Conservation (phyloP, 2,888 invertebrate species). For the Ennomos quercinarius region DNA sequence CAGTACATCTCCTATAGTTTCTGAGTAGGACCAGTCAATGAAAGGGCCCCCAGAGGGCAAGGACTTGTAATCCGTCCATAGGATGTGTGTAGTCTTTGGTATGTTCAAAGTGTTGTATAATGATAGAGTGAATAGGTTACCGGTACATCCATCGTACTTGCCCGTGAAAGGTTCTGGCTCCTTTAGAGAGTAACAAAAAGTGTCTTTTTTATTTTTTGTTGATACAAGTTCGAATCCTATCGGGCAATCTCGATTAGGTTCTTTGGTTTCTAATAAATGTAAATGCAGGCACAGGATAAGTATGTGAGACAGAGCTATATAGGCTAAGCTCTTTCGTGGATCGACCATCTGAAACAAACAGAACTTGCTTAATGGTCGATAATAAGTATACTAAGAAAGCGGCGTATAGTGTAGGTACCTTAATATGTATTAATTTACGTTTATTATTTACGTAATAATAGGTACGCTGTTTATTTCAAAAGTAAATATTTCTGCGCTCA, state of each 20-base stretch:
- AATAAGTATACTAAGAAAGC: no score
- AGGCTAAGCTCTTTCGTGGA: conserved; percentile 40
- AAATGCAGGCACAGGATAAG: conserved; percentile 49
- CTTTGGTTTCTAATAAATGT: conserved; percentile 44
- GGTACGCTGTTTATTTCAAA: no score
- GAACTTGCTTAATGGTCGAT: no score
- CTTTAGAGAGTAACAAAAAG: conserved; percentile 61
- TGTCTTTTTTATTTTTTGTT: conserved; percentile 47
- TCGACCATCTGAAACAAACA: conserved; percentile 60
- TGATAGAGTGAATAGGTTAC: conserved; percentile 66
- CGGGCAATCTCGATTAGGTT: conserved; percentile 57
- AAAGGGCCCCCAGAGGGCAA: conserved; percentile 75
- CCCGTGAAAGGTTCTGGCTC: conserved; percentile 69
- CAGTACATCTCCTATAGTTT: conserved; percentile 57
- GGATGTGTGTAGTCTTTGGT: conserved; percentile 49
- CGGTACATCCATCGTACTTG: conserved; percentile 67
- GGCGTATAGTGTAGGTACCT: no score
- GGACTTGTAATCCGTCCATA: conserved; percentile 78
- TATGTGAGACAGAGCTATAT: conserved; percentile 42
- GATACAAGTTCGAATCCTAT: conserved; percentile 66
- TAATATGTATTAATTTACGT: no score
- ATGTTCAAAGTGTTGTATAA: conserved; percentile 61
- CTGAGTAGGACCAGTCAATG: conserved; percentile 69
- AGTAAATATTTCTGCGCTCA: no score
- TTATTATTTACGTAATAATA: no score